Conservation (phyloP, 2,888 invertebrate species). For the Coelinius sp. region DNA sequence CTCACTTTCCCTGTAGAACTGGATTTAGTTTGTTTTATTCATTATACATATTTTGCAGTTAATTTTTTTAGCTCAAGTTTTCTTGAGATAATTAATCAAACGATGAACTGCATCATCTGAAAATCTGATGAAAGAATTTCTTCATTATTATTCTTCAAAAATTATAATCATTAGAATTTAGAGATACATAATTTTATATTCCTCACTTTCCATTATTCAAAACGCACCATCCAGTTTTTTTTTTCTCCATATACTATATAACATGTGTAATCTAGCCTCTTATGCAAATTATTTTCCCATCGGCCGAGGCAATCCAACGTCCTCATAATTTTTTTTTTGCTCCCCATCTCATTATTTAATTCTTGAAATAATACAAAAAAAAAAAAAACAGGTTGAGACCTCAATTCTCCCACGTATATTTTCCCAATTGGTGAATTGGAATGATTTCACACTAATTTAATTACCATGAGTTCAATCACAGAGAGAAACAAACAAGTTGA, state of each 20-base stretch:
- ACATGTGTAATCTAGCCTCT: conserved; percentile 33
- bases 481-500: background rate
- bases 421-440: conserved; percentile 6
- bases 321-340: conserved; percentile 19
- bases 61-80: background rate
- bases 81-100: background rate
- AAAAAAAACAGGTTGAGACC: background rate
- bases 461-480: background rate
- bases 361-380: background rate
- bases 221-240: background rate
- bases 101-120: background rate
- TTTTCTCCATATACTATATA: conserved; percentile 3
- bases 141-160: background rate
- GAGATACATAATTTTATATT: background rate
- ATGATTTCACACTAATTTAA: conserved; percentile 8
- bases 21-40: background rate
- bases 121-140: background rate
- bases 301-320: conserved; percentile 20
- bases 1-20: conserved; percentile 28
- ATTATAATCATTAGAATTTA: conserved; percentile 21
- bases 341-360: conserved; percentile 7
- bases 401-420: conserved; percentile 26
- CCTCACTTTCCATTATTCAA: background rate
- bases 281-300: conserved; percentile 50
- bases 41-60: conserved; percentile 8